Evolutionary conservation across 2,888 invertebrate genomes (phyloP).

Genomic region (Chrysina gloriosa): DNA sequence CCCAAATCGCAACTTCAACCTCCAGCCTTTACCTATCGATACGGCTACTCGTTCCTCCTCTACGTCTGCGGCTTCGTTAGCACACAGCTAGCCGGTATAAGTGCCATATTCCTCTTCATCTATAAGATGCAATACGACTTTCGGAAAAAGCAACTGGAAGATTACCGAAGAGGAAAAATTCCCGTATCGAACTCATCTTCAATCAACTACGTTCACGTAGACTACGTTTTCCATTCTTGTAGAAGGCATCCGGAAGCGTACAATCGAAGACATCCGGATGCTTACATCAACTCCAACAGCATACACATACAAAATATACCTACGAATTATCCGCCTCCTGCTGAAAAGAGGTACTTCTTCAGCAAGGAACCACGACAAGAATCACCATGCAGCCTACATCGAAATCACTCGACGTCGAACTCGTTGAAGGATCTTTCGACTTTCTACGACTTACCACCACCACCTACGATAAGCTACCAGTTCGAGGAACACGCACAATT

Average conservation of each 20-base stretch:
- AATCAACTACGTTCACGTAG: conserved; percentile 57
- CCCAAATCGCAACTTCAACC: conserved; percentile 82
- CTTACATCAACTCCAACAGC: conserved; percentile 64
- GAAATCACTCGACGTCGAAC: conserved; percentile 63
- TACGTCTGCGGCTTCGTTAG: conserved; percentile 87
- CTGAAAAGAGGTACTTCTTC: conserved; percentile 73
- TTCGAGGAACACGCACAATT: conserved; percentile 66
- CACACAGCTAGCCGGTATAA: conserved; percentile 86
- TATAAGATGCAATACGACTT: conserved; percentile 76
- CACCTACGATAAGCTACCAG: conserved; percentile 73
- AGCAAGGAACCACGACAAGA: conserved; percentile 69
- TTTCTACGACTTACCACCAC: conserved; percentile 75
- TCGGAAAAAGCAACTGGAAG: conserved; percentile 68
- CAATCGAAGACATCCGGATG: conserved; percentile 65
- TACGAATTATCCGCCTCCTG: conserved; percentile 64
- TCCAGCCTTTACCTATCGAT: conserved; percentile 85
- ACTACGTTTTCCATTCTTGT: conserved; percentile 60
- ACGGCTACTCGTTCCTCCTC: conserved; percentile 89
- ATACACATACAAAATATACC: conserved; percentile 55
- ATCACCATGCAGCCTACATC: conserved; percentile 70
- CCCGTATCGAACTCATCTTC: conserved; percentile 63
- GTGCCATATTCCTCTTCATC: conserved; percentile 89
- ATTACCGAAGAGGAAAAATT: conserved; percentile 67
- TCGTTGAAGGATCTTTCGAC: conserved; percentile 71
- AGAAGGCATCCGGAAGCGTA: conserved; percentile 34